A percentile compares a stretch with the other conserved stretches of the same genome.
phyloP scores from a whole-genome alignment of 1,140 invertebrate species.

The Leptinotarsa defecta region DNA sequence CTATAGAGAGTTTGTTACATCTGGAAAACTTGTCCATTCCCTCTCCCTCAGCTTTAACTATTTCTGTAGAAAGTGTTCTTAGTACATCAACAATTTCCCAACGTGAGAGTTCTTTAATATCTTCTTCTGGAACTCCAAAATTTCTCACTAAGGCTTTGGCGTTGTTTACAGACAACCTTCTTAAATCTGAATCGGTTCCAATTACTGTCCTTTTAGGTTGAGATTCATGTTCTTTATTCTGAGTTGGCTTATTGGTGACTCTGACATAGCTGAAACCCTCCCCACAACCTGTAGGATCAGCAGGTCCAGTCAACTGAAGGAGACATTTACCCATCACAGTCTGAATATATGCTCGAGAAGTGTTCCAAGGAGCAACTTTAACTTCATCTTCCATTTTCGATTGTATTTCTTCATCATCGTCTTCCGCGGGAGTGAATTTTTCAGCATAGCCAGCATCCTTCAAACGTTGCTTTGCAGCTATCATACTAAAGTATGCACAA shows the following conservation, averaged over 20 bases:
- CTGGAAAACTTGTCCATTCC: constrained; percentile 98
- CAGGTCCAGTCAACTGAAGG: constrained; percentile 91
- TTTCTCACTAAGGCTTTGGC: constrained; percentile 96
- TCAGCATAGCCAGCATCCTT: constrained; percentile 99
- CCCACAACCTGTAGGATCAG: constrained; percentile 95
- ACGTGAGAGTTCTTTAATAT: constrained; percentile 95
- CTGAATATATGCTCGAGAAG: constrained; percentile 92
- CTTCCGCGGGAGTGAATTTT: constrained; percentile 96
- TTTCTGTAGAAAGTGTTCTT: constrained; percentile 95
- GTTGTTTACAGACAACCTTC: constrained; percentile 92
- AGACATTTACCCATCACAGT: constrained; percentile 97
- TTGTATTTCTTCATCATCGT: constrained; percentile 96
- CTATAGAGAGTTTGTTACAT: constrained; percentile 97
- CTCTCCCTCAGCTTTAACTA: constrained; percentile 97
- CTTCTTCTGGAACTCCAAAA: constrained; percentile 96
- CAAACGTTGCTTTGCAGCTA: constrained; percentile 92
- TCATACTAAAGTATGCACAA: constrained; percentile 98
- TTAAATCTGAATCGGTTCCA: constrained; percentile 97
- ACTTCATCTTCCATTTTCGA: constrained; percentile 98
- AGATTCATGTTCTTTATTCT: constrained; percentile 84
- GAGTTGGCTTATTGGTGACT: constrained; percentile 94
- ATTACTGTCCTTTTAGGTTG: constrained; percentile 96
- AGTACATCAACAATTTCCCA: constrained; percentile 99
- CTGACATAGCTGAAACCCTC: constrained; percentile 96
- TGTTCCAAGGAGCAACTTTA: constrained; percentile 90